These are phyloP conservation scores for Triplophysa tibetana DNA, from an alignment of 2,113 vertebrate genomes.

Conservation along the genomic window DNA sequence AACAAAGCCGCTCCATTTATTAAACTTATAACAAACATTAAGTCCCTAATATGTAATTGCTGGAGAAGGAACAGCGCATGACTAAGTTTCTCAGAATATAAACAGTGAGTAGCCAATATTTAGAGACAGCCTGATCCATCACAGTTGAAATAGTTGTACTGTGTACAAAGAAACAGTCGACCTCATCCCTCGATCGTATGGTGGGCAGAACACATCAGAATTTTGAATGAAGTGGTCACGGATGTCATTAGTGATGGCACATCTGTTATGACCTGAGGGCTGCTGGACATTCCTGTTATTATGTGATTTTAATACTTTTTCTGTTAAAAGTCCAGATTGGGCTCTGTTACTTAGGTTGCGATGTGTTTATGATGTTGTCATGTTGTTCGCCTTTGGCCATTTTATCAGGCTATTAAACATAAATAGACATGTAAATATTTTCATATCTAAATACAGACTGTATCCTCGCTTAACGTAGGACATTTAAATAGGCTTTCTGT, in stretches of 20 bases:
- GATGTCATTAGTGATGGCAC: conserved; percentile 9
- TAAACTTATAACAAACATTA: conserved; percentile 50
- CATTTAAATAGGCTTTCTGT: neutral
- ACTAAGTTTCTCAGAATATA: conserved; percentile 25
- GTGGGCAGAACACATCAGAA: neutral
- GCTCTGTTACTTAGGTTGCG: conserved; percentile 19
- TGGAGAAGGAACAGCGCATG: conserved; percentile 10
- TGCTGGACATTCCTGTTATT: conserved; percentile 3
- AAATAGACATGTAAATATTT: conserved; percentile 32
- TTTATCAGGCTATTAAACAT: conserved; percentile 13
- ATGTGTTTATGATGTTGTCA: neutral
- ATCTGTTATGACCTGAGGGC: neutral
- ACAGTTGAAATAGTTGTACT: conserved; percentile 15
- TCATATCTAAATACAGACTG: neutral
- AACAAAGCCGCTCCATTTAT: conserved; percentile 50
- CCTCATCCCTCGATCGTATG: conserved; percentile 18
- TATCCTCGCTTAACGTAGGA: neutral
- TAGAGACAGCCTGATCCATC: conserved; percentile 37
- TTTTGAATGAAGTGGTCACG: conserved; percentile 45
- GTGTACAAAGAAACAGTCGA: conserved; percentile 11
- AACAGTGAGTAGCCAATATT: conserved; percentile 42
- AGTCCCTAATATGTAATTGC: conserved; percentile 51
- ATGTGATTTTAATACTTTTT: conserved; percentile 34
- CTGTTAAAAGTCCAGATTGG: conserved; percentile 27
- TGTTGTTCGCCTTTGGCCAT: neutral